A percentile compares a stretch with the other conserved stretches of the same genome.
Evolutionary conservation across 2,797 vertebrate species (phyloP).

Genomic region (Myotis myotis): DNA sequence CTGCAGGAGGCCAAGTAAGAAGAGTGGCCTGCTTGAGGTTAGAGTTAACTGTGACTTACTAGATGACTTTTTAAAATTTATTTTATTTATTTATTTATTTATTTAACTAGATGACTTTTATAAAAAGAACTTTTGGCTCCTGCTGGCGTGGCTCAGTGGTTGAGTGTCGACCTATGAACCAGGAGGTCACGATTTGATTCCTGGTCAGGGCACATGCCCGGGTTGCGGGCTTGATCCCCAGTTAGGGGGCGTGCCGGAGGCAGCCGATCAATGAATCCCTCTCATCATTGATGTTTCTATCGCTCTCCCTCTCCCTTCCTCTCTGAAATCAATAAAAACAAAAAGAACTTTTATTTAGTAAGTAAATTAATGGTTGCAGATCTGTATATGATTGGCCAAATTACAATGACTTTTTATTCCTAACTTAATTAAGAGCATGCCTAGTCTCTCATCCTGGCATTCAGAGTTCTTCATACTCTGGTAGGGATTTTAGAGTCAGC

Average conservation of each 20-base stretch:
- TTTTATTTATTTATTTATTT: too few relatives aligned
- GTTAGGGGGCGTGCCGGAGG: too few relatives aligned
- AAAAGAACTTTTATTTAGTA: background rate
- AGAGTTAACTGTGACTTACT: background rate
- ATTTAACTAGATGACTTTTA: background rate
- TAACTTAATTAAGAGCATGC: constrained; percentile 8
- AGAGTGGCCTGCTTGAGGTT: background rate
- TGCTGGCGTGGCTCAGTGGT: too few relatives aligned
- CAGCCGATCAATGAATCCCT: too few relatives aligned
- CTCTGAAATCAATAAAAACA: background rate
- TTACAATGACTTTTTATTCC: background rate
- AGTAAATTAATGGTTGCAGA: constrained; percentile 28
- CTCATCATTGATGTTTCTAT: too few relatives aligned
- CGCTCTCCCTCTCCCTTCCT: too few relatives aligned
- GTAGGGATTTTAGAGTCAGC: background rate
- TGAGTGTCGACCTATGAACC: too few relatives aligned
- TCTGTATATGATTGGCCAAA: constrained; percentile 22
- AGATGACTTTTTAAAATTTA: background rate
- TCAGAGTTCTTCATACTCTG: constrained; percentile 34
- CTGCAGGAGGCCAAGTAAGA: background rate
- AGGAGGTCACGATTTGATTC: too few relatives aligned
- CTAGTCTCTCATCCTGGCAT: background rate
- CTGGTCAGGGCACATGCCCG: too few relatives aligned
- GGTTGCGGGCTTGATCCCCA: too few relatives aligned
- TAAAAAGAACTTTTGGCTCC: background rate